Conservation (phyloP, 1,140 invertebrate genomes). For the Drosophila melanica region DNA sequence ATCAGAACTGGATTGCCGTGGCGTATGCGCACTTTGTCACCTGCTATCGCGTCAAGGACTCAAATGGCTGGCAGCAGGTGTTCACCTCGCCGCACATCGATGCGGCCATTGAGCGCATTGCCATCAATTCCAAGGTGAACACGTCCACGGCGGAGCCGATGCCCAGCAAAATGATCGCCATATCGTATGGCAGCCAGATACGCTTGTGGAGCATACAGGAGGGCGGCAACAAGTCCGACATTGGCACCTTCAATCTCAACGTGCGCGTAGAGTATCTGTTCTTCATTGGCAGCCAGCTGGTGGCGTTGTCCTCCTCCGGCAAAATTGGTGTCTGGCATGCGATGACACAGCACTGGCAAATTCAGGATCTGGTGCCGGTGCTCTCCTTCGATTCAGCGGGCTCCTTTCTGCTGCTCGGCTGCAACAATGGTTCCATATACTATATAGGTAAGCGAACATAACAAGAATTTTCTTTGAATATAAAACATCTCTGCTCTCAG, state of each 20-base stretch:
- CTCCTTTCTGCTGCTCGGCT: constrained; percentile 96
- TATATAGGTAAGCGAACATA: constrained; percentile 91
- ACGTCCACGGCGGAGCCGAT: constrained; percentile 83
- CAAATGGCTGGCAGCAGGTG: constrained; percentile 96
- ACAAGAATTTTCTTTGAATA: background rate
- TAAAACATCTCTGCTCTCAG: constrained; percentile 84
- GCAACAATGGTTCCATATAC: constrained; percentile 98
- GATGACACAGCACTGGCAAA: constrained; percentile 99
- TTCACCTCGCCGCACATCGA: constrained; percentile 97
- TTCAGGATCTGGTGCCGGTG: constrained; percentile 97
- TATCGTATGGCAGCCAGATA: constrained; percentile 93
- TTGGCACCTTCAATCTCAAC: constrained; percentile 96
- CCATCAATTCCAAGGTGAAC: constrained; percentile 96
- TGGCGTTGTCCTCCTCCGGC: constrained; percentile 95
- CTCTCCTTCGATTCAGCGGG: constrained; percentile 98
- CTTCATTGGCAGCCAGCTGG: constrained; percentile 98
- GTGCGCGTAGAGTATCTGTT: constrained; percentile 97
- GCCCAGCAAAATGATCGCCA: constrained; percentile 93
- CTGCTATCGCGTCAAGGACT: constrained; percentile 97
- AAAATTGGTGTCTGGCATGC: constrained; percentile 99
- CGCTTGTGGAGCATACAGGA: constrained; percentile 95
- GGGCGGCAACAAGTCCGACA: constrained; percentile 90
- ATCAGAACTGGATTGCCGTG: constrained; percentile 99
- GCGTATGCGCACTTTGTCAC: constrained; percentile 98
- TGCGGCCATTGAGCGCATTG: constrained; percentile 94